Conservation (phyloP, 2,113 vertebrate genomes). For the Chiloscyllium plagiosum region DNA sequence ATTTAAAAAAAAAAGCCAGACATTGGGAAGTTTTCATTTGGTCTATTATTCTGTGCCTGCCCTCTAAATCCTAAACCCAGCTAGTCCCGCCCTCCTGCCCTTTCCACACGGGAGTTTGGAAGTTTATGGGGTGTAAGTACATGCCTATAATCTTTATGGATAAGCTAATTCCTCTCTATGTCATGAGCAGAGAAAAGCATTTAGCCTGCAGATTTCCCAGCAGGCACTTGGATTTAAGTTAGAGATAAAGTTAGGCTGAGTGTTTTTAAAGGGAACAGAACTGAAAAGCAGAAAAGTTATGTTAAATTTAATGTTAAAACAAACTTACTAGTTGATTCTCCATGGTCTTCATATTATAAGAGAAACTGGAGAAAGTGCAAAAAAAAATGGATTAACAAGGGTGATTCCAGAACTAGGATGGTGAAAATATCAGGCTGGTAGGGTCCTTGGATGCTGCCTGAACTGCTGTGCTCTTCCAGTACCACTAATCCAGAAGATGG, state of each 20-base stretch:
- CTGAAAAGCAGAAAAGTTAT: background rate
- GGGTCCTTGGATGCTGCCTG: too few species aligned
- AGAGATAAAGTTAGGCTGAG: background rate
- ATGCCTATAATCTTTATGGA: background rate
- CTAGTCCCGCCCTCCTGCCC: background rate
- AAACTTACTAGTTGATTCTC: background rate
- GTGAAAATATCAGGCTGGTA: background rate
- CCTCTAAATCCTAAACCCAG: too few species aligned
- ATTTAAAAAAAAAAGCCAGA: background rate
- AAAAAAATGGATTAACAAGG: background rate
- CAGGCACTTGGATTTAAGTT: fast-evolving
- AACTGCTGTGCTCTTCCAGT: too few species aligned
- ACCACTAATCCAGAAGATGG: background rate
- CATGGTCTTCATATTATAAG: background rate
- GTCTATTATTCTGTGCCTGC: too few species aligned
- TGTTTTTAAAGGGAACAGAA: background rate
- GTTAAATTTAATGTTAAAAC: background rate
- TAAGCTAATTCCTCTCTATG: background rate
- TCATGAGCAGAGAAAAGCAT: background rate
- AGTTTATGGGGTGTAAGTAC: background rate
- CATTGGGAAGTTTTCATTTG: background rate
- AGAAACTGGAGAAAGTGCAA: background rate
- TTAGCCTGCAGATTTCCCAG: fast-evolving
- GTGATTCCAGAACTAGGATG: background rate
- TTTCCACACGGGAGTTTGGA: background rate